These are phyloP conservation scores for Acanthis flammea DNA, from an alignment of 2,797 vertebrate species.

Conservation along the genomic window DNA sequence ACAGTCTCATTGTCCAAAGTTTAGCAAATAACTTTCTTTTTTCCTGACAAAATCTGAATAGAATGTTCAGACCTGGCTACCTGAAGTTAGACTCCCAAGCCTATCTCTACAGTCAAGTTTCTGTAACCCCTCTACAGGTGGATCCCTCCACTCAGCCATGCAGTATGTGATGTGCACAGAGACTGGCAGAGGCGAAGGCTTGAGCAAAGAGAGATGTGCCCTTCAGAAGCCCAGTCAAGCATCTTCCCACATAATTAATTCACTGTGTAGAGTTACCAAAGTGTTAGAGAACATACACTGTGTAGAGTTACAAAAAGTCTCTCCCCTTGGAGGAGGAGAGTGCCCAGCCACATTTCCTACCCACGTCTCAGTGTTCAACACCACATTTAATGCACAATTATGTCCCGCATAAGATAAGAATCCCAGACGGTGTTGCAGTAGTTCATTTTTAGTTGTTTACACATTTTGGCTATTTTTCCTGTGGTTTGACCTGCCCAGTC, in stretches of 20 bases:
- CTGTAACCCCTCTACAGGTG: neutral
- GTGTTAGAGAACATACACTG: neutral
- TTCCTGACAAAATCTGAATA: neutral
- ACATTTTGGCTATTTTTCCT: neutral
- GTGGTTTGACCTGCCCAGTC: neutral
- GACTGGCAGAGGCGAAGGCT: neutral
- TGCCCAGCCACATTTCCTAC: neutral
- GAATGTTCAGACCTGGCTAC: neutral
- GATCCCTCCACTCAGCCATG: neutral
- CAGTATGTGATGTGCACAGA: neutral
- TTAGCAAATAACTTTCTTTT: neutral
- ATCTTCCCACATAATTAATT: neutral
- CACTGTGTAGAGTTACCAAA: too few species aligned
- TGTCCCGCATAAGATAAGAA: neutral
- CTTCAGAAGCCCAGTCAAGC: neutral
- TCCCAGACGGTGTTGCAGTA: neutral
- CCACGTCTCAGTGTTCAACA: neutral
- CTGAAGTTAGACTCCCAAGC: neutral
- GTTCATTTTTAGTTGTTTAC: conserved; percentile 20
- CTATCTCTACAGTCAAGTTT: neutral
- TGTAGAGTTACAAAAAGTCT: neutral
- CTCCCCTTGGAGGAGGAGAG: neutral
- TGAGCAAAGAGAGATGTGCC: neutral
- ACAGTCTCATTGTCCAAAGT: neutral
- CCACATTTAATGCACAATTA: neutral